Conservation (phyloP, 2,113 vertebrate genomes). For the Calyptommatus sinebrachiatus region DNA sequence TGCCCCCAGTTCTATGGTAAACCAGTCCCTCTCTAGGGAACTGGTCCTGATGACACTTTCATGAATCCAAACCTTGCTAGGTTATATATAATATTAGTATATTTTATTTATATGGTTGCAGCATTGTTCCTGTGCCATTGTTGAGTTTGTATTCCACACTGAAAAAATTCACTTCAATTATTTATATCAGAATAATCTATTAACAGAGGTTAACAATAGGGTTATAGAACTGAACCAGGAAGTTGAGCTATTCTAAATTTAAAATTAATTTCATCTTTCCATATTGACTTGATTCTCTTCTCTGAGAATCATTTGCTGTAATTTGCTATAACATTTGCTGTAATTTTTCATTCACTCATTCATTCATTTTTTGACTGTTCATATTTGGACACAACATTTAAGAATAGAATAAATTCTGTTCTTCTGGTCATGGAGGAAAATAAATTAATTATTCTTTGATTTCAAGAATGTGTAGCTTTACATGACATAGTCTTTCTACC, state of each 20-base stretch:
- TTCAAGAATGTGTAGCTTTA: not conserved
- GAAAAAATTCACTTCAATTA: constrained; percentile 26
- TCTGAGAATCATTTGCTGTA: constrained; percentile 18
- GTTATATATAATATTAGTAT: constrained; percentile 1
- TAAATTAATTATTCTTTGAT: not conserved
- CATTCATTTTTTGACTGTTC: not conserved
- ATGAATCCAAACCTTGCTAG: constrained; percentile 24
- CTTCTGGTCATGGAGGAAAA: not conserved
- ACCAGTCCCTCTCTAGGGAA: not conserved
- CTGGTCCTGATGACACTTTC: constrained; percentile 4
- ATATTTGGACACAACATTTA: not conserved
- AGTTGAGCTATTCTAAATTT: not conserved
- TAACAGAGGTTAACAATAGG: constrained; percentile 15
- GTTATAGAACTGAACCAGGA: not conserved
- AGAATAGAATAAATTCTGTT: not conserved
- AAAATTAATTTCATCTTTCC: constrained; percentile 2
- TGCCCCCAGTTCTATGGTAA: not conserved
- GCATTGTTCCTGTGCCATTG: constrained; percentile 4
- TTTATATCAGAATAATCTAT: constrained; percentile 26
- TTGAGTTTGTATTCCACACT: constrained; percentile 7
- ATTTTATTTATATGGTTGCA: constrained; percentile 7
- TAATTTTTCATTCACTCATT: not conserved
- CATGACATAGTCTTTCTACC: not conserved
- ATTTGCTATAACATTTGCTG: not conserved
- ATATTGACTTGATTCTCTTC: not conserved